Evolutionary conservation across 2,797 vertebrate species (phyloP), one percentile per base, ranked within the genome.

Genomic region (Myripristis jacobus): DNA sequence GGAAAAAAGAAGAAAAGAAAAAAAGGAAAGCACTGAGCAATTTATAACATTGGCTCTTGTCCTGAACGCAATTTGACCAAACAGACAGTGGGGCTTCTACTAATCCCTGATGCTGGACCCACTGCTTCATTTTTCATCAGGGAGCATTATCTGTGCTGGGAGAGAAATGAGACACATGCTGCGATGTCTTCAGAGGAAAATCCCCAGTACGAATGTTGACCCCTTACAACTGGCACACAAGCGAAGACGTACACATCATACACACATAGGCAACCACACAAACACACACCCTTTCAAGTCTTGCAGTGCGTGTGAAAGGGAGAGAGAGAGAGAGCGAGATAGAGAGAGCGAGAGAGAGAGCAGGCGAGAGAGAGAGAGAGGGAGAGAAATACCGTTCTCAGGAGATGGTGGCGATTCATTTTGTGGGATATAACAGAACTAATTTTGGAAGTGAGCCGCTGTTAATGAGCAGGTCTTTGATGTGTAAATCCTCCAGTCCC

Each of bases 401-500:
- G 65, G 85, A 85, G 88, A 82, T 70, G 79, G 36, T 24, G 56
- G 54, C 9, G 22, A 86, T 84, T 86, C 80, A 75, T 90, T 92
- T 88, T 70, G 69, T 79, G 66, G 67, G 80, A 89, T 81, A 86
- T 80, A 89, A 88, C 81, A 72, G 67, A 91, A 88, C 80, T 89
- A 48, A 87, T 91, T 92, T 86, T 79, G 81, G 75, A 75, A 90
- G 87, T 63, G 79, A 90, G 86, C 80, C 68, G 81, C 70, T 57
- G 80, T 86, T 92, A 91, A 92, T 91, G 87, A 91, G 84, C 71
- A 53, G 55, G 51, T 61, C 88, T 93, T 92, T 92, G 91, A 93
- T 91, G 90, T 93, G 88, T 68, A 92, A 93, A 92, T 91, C 86
- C 83, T 83, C 54, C 11, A 0, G 73, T 89, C 84, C 80, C 74